Evolutionary conservation across 2,888 invertebrate genomes (phyloP).

Genomic region (Ganaspis brasiliensis): DNA sequence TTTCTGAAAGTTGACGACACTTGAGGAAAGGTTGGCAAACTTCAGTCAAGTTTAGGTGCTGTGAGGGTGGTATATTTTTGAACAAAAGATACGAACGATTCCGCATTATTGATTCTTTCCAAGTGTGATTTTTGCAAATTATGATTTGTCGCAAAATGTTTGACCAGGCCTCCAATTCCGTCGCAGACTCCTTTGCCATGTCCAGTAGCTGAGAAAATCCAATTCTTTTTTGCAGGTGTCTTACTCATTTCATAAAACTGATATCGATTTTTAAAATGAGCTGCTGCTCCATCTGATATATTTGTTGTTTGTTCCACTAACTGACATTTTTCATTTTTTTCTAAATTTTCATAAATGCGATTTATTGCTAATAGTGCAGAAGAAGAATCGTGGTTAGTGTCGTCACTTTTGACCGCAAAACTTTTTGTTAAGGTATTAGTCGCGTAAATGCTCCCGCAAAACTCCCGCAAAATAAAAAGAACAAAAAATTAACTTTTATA

Average conservation of each 20-base stretch:
- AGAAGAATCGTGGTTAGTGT: conserved; percentile 1
- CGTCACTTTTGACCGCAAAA: conserved; percentile 6
- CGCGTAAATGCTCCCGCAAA: no score
- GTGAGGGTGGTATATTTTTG: neutral
- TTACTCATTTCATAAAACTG: conserved; percentile 32
- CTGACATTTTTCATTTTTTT: neutral
- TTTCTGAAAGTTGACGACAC: no score
- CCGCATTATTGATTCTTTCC: neutral
- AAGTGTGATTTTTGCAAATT: neutral
- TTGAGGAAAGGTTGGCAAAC: no score
- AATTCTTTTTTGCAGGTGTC: neutral
- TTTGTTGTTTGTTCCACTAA: neutral
- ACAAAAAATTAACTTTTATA: no score
- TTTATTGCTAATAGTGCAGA: conserved; percentile 12
- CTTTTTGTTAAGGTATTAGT: no score
- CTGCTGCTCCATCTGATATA: conserved; percentile 34
- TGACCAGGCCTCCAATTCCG: neutral
- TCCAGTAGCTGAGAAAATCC: neutral
- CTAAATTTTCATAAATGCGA: conserved; percentile 5
- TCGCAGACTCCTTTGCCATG: neutral
- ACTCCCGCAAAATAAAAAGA: no score
- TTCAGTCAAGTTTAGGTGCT: no score
- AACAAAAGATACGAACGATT: neutral
- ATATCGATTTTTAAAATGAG: conserved; percentile 44
- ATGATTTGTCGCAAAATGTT: neutral